These are phyloP conservation scores for Limnephilus rhombicus DNA, from an alignment of 2,888 invertebrate species.

Conservation along the genomic window DNA sequence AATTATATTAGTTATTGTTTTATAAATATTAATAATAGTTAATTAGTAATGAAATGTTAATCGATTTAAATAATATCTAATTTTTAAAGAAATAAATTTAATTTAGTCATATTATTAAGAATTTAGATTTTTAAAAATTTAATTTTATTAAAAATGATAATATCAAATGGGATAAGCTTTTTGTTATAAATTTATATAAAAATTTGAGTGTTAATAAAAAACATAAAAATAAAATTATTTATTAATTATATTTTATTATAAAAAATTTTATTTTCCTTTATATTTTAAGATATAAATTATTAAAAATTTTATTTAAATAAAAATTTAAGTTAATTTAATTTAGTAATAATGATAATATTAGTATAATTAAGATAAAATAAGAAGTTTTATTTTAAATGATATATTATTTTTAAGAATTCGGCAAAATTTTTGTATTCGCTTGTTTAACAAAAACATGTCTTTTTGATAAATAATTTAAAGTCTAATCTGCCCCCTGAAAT, in stretches of 20 bases:
- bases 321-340: constrained; percentile 71
- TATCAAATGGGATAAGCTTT: constrained; percentile 79
- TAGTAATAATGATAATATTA: constrained; percentile 80
- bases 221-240: constrained; percentile 79
- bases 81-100: constrained; percentile 82
- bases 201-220: constrained; percentile 70
- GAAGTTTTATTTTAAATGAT: constrained; percentile 67
- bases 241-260: constrained; percentile 77
- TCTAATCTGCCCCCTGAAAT: constrained; percentile 85
- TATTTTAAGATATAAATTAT: constrained; percentile 69
- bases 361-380: constrained; percentile 73
- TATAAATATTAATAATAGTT: constrained; percentile 80
- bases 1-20: constrained; percentile 78
- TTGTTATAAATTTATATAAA: constrained; percentile 76
- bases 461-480: constrained; percentile 80
- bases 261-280: constrained; percentile 75
- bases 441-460: constrained; percentile 90
- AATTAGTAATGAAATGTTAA: constrained; percentile 82
- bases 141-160: constrained; percentile 68
- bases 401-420: constrained; percentile 77
- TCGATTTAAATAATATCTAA: constrained; percentile 81
- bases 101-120: constrained; percentile 71
- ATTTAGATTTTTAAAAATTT: constrained; percentile 69
- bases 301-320: constrained; percentile 71
- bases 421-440: constrained; percentile 81